Conservation (phyloP, 1,140 invertebrate species). For the Oryzaephilus surinamensis region DNA sequence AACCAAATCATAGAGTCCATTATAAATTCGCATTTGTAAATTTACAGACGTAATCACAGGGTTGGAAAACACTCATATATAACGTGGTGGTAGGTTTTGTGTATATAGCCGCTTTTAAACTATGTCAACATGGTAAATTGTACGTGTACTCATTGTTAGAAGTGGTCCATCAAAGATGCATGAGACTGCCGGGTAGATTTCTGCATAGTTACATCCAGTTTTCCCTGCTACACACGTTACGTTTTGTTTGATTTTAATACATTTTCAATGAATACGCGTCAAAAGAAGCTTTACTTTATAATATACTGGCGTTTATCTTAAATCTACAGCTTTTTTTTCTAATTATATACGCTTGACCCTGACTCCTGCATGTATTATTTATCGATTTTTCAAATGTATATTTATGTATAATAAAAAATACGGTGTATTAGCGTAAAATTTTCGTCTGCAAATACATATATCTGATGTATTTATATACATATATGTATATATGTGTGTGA, state of each 20-base stretch:
- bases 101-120: constrained; percentile 28
- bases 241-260: constrained; percentile 32
- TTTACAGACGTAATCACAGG: constrained; percentile 17
- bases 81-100: no score
- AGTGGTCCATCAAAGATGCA: constrained; percentile 27
- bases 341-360: constrained; percentile 6
- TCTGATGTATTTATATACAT: no score
- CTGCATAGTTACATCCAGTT: no score
- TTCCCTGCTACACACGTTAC: constrained; percentile 1
- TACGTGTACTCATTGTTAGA: constrained; percentile 27
- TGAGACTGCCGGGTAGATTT: constrained; percentile 9
- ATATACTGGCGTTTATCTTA: constrained; percentile 8
- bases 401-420: no score
- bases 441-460: no score
- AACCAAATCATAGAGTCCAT: no score
- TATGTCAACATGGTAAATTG: constrained; percentile 31
- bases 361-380: not conserved
- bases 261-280: constrained; percentile 30
- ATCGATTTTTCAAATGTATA: constrained; percentile 1
- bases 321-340: constrained; percentile 9
- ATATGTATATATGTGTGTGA: no score
- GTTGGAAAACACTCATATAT: constrained; percentile 16
- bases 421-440: no score
- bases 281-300: constrained; percentile 26
- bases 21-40: constrained; percentile 18